phyloP scores from a whole-genome alignment of 2,797 vertebrate genomes.

The Brachyrhaphis roseni region DNA sequence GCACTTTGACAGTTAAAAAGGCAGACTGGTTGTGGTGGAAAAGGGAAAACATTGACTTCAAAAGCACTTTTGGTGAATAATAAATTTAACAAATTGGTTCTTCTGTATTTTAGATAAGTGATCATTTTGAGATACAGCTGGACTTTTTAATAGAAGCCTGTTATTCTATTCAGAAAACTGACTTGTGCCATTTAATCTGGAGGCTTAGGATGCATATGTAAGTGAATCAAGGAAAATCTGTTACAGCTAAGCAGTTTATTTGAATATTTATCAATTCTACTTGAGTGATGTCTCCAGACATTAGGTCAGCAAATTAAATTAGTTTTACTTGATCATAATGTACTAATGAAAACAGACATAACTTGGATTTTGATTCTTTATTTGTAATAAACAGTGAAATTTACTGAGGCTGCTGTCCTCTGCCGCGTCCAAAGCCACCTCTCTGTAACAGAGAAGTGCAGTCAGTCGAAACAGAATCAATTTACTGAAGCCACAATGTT shows the following conservation, averaged over 20 bases:
- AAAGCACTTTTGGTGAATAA: not conserved
- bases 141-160: not conserved
- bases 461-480: not conserved
- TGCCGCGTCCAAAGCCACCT: slow-evolving; percentile 96
- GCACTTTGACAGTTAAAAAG: not conserved
- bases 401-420: slow-evolving; percentile 97
- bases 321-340: not conserved
- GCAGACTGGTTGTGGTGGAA: not conserved
- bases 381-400: slow-evolving; percentile 85
- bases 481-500: not conserved
- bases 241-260: not conserved
- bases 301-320: not conserved
- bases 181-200: not conserved
- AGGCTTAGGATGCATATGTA: not conserved
- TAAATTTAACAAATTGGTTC: not conserved
- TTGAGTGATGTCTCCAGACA: not conserved
- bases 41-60: not conserved
- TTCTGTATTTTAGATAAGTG: not conserved
- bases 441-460: slow-evolving; percentile 82
- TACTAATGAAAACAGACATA: not conserved
- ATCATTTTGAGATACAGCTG: not conserved
- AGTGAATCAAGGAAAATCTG: not conserved
- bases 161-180: not conserved
- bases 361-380: slow-evolving; percentile 82
- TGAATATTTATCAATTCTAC: too few relatives aligned